phyloP scores from a whole-genome alignment of 2,113 vertebrate genomes.

The Bufo gargarizans region DNA sequence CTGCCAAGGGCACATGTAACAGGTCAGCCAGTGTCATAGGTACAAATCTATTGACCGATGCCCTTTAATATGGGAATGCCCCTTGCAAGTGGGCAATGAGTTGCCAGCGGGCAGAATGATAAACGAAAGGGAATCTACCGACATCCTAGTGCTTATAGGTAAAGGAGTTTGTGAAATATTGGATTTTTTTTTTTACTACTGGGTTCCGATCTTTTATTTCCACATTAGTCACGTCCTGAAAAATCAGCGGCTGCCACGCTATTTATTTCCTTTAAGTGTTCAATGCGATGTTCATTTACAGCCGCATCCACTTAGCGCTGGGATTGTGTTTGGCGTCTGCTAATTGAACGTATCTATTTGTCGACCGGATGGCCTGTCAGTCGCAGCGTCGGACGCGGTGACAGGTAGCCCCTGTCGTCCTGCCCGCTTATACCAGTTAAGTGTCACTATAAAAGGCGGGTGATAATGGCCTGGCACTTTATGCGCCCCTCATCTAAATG shows the following conservation, averaged over 20 bases:
- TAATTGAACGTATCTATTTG: slow-evolving; percentile 61
- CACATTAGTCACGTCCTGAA: background rate
- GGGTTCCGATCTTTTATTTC: background rate
- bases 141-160: too few relatives aligned
- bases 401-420: slow-evolving; percentile 63
- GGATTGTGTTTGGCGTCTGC: slow-evolving; percentile 53
- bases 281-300: background rate
- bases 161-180: background rate
- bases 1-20: too few relatives aligned
- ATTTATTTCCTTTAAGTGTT: background rate
- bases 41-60: too few relatives aligned
- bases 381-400: slow-evolving; percentile 52
- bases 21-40: too few relatives aligned
- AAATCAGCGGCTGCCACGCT: background rate
- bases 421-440: slow-evolving; percentile 56
- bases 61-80: too few relatives aligned
- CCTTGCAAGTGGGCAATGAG: too few relatives aligned
- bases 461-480: slow-evolving; percentile 61
- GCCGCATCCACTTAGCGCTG: background rate
- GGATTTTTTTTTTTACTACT: background rate
- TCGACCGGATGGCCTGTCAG: slow-evolving; percentile 54
- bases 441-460: slow-evolving; percentile 58
- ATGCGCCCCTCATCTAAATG: slow-evolving; percentile 60
- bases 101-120: too few relatives aligned
- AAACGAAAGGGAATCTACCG: too few relatives aligned